Evolutionary conservation across 53 echinoderm and acorn worm genomes (phyloP).

Genomic region (Apostichopus leukothele): DNA sequence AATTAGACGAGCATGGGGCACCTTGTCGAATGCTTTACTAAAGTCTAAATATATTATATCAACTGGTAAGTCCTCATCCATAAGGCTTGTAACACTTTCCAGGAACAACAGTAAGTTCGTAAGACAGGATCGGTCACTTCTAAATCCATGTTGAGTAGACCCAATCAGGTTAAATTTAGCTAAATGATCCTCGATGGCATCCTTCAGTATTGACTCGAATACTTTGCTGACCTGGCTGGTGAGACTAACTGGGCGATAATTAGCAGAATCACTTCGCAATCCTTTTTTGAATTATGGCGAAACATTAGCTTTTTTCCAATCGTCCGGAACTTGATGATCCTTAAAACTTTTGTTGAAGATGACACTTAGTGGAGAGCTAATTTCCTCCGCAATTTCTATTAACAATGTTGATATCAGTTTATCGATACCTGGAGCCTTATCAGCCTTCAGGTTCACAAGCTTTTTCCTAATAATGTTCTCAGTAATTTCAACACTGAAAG

Average conservation of each 20-base stretch:
- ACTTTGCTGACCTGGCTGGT: slow-evolving; percentile 8
- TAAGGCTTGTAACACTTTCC: not conserved
- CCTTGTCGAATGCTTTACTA: not conserved
- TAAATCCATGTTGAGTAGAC: slow-evolving; percentile 26
- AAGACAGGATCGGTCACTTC: not conserved
- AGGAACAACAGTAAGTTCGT: not conserved
- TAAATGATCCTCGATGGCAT: slow-evolving; percentile 28
- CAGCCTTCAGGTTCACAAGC: too few species aligned
- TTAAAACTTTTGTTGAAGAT: slow-evolving; percentile 10
- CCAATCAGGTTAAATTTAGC: slow-evolving; percentile 2
- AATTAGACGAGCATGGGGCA: not conserved
- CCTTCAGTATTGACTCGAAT: slow-evolving; percentile 26
- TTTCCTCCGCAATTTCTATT: not conserved
- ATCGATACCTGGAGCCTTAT: too few species aligned
- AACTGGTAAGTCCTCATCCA: not conserved
- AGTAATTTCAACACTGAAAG: too few species aligned
- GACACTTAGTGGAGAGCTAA: not conserved
- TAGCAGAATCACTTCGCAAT: not conserved
- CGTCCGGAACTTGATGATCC: not conserved
- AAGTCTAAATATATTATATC: not conserved
- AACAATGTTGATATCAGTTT: too few species aligned
- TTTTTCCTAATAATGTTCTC: too few species aligned
- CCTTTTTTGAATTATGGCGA: not conserved
- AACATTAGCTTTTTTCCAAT: not conserved
- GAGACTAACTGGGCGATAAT: not conserved